Evolutionary conservation across 2,113 vertebrate species (phyloP).

Genomic region (Puffinus mauretanicus): DNA sequence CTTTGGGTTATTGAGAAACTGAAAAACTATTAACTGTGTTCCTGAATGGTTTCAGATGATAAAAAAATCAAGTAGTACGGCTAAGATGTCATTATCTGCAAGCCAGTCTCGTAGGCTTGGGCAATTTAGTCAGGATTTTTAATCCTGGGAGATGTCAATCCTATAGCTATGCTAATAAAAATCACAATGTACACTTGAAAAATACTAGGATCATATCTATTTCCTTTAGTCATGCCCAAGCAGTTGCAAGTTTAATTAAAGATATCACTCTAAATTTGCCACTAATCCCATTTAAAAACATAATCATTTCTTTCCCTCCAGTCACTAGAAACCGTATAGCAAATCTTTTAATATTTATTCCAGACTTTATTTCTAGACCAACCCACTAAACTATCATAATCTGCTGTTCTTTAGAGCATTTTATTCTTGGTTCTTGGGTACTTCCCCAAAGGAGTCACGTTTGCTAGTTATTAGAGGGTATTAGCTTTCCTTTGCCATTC

Average conservation of each 20-base stretch:
- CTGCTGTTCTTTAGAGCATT: not conserved
- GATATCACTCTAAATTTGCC: not conserved
- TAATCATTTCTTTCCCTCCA: not conserved
- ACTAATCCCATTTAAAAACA: not conserved
- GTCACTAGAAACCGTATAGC: not conserved
- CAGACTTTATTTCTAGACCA: not conserved
- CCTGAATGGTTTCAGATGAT: not conserved
- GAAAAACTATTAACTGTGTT: not conserved
- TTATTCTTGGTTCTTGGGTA: not conserved
- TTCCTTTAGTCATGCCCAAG: not conserved
- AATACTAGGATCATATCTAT: not conserved
- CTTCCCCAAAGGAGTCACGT: not conserved
- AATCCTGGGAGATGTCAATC: not conserved
- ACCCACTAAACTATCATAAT: not conserved
- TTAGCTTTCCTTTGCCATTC: not conserved
- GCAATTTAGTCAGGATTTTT: not conserved
- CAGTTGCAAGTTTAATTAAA: not conserved
- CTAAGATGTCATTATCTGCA: not conserved
- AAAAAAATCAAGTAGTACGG: not conserved
- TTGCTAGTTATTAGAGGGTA: not conserved
- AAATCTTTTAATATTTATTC: not conserved
- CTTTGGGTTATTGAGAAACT: not conserved
- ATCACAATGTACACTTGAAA: not conserved
- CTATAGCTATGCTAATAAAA: not conserved
- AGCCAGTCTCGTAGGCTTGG: not conserved